Evolutionary conservation across 2,113 vertebrate genomes (phyloP).

Genomic region (Perca flavescens): DNA sequence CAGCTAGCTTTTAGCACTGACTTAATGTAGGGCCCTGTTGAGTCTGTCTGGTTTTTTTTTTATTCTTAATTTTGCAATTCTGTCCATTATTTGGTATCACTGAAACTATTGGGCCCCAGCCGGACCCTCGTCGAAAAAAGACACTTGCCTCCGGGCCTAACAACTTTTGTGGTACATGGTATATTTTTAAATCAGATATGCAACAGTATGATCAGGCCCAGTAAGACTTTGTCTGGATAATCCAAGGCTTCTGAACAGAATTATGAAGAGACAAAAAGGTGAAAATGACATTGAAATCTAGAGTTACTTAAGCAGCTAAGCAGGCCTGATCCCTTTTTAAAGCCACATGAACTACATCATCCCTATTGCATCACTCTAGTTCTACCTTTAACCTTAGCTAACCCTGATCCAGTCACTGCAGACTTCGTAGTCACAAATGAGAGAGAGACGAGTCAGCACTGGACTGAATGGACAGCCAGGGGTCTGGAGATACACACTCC

Average conservation of each 20-base stretch:
- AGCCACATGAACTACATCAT: constrained; percentile 11
- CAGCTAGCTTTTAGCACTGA: too few species aligned
- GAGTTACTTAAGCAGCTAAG: constrained; percentile 3
- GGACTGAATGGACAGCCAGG: not conserved
- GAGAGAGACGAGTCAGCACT: not conserved
- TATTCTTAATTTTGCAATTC: too few species aligned
- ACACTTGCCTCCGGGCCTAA: too few species aligned
- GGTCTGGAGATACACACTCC: too few species aligned
- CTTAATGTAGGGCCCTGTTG: too few species aligned
- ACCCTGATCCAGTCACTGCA: constrained; percentile 4
- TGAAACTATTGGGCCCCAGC: too few species aligned
- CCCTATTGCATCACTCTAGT: not conserved
- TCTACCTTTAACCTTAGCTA: constrained; percentile 10
- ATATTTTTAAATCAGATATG: not conserved
- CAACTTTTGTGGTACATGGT: not conserved
- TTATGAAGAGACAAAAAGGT: not conserved
- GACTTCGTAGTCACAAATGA: not conserved
- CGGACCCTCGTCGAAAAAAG: too few species aligned
- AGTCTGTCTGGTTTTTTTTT: too few species aligned
- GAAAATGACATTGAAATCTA: not conserved
- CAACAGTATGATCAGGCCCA: not conserved
- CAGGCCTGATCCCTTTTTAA: not conserved
- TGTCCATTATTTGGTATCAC: too few species aligned
- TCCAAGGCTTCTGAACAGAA: not conserved
- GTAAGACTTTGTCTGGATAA: not conserved